These are phyloP conservation scores for Oreotrochilus melanogaster DNA, from an alignment of 2,113 vertebrate species.

Conservation along the genomic window DNA sequence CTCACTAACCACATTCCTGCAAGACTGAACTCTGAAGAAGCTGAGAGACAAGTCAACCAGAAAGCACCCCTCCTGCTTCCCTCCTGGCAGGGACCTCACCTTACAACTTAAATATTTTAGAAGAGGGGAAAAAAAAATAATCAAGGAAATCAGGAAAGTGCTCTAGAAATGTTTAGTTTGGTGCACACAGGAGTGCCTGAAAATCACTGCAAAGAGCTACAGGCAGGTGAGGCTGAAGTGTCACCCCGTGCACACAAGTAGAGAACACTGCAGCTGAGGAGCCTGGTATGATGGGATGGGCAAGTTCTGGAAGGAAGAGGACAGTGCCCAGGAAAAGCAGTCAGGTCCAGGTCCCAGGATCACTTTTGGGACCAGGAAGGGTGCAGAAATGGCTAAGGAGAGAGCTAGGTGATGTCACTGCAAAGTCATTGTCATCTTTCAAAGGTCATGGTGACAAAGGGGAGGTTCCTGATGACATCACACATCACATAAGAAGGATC, in stretches of 20 bases:
- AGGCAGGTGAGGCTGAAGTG: not conserved
- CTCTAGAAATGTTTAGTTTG: not conserved
- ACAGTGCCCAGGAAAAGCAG: not conserved
- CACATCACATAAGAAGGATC: not conserved
- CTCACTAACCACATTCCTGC: not conserved
- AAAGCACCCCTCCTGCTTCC: not conserved
- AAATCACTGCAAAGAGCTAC: not conserved
- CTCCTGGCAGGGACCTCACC: not conserved
- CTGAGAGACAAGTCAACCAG: not conserved
- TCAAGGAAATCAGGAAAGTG: not conserved
- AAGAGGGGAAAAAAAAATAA: not conserved
- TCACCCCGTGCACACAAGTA: not conserved
- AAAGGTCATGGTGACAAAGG: not conserved
- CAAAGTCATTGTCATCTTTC: not conserved
- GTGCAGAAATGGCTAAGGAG: not conserved
- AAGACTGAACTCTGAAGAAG: not conserved
- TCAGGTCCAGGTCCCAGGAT: not conserved
- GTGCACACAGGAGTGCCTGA: not conserved
- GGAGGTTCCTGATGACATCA: not conserved
- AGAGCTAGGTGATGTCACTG: not conserved
- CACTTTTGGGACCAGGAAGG: no score
- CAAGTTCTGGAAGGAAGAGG: rapidly evolving
- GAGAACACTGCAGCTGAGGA: rapidly evolving
- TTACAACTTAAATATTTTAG: not conserved
- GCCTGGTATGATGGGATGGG: rapidly evolving